These are phyloP conservation scores for Epistrophe eligans DNA, from an alignment of 2,888 invertebrate species.

Conservation along the genomic window DNA sequence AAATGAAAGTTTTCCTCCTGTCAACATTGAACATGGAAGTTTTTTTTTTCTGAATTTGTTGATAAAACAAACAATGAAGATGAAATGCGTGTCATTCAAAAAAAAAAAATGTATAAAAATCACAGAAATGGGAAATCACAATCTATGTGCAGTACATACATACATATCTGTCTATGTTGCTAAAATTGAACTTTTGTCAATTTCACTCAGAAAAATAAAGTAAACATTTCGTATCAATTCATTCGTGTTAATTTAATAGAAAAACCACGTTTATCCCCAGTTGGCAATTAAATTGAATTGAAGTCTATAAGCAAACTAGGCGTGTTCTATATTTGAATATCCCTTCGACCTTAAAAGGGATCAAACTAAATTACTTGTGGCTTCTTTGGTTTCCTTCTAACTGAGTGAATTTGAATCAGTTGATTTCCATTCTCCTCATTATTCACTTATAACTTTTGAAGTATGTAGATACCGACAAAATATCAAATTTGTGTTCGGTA, in stretches of 20 bases:
- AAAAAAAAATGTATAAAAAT: not conserved
- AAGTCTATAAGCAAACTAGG: not conserved
- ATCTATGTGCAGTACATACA: not conserved
- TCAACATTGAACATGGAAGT: not conserved
- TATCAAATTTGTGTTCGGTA: no score
- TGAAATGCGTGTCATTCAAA: constrained; percentile 28
- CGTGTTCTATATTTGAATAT: constrained; percentile 20
- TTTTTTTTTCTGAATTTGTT: constrained; percentile 8
- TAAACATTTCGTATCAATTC: not conserved
- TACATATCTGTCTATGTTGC: not conserved
- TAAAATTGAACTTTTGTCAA: not conserved
- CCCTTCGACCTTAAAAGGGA: not conserved
- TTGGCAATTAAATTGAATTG: constrained; percentile 12
- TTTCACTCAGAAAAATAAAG: not conserved
- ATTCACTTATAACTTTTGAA: not conserved
- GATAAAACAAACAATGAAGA: constrained; percentile 10
- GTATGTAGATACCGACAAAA: not conserved
- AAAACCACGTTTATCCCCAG: constrained; percentile 5
- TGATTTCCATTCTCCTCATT: not conserved
- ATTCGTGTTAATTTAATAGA: constrained; percentile 14
- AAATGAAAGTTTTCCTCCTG: constrained; percentile 28
- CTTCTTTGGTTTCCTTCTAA: constrained; percentile 21
- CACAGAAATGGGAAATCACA: not conserved
- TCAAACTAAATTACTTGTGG: constrained; percentile 1
- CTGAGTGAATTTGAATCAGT: constrained; percentile 15